Conservation (phyloP, 2,797 vertebrate genomes). For the Chaetophractus vellerosus region DNA sequence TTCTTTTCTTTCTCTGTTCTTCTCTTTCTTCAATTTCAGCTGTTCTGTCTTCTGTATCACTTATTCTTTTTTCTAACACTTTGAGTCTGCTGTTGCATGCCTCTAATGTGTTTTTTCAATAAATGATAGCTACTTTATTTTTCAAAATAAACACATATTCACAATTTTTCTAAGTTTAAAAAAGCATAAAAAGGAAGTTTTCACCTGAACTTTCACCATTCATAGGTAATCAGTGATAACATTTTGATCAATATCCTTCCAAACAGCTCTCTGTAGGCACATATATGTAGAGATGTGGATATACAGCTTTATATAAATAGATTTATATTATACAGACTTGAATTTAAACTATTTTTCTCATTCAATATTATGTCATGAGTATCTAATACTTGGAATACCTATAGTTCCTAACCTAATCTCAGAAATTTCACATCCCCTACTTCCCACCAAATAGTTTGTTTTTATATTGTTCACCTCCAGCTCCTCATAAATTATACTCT, state of each 20-base stretch:
- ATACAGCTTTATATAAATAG: neutral
- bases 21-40: too few relatives aligned
- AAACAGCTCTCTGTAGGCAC: neutral
- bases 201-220: neutral
- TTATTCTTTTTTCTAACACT: too few relatives aligned
- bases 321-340: neutral
- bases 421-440: neutral
- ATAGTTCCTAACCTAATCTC: neutral
- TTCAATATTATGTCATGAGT: neutral
- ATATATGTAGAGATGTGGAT: neutral
- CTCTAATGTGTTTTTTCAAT: neutral
- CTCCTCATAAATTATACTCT: neutral
- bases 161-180: neutral
- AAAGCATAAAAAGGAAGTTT: neutral
- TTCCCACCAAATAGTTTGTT: neutral
- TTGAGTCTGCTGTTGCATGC: too few relatives aligned
- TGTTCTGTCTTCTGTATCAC: too few relatives aligned
- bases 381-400: neutral
- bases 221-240: neutral
- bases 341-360: neutral
- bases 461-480: neutral
- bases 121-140: neutral
- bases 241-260: neutral
- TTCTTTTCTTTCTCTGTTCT: too few relatives aligned
- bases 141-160: neutral